Evolutionary conservation across 1,140 invertebrate genomes (phyloP).

Genomic region (Zaprionus vittiger): DNA sequence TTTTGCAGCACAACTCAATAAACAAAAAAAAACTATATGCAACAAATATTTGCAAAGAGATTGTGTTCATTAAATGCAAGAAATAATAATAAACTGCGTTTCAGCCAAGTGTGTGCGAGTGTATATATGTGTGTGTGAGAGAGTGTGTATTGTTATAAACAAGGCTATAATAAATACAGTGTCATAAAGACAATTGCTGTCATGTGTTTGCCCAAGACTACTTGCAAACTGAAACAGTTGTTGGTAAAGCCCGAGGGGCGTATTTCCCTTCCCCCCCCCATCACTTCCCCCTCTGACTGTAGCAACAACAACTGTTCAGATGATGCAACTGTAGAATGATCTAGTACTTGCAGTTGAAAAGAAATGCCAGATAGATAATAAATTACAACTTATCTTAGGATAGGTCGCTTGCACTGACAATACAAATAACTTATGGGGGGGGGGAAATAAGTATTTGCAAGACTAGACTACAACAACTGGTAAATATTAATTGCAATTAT

Average conservation of each 20-base stretch:
- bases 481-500: neutral
- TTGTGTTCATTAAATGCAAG: slow-evolving; percentile 37
- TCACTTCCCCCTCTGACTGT: neutral
- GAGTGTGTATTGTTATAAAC: neutral
- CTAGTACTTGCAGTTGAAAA: neutral
- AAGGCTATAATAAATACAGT: slow-evolving; percentile 22
- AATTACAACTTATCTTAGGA: slow-evolving; percentile 10
- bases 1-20: slow-evolving; percentile 42
- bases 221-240: slow-evolving; percentile 44
- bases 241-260: slow-evolving; percentile 12
- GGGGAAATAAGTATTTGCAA: neutral
- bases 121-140: no score
- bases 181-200: slow-evolving; percentile 39
- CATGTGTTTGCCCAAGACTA: slow-evolving; percentile 43
- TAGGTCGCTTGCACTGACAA: neutral
- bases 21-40: slow-evolving; percentile 45
- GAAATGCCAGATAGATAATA: neutral
- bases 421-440: neutral
- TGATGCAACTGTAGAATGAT: slow-evolving; percentile 30
- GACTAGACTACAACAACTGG: neutral
- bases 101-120: slow-evolving; percentile 17
- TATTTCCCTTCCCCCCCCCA: neutral
- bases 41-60: slow-evolving; percentile 49
- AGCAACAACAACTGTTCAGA: slow-evolving; percentile 10
- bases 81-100: slow-evolving; percentile 47